phyloP scores from a whole-genome alignment of 2,888 invertebrate species.

The Folsomia candida region DNA sequence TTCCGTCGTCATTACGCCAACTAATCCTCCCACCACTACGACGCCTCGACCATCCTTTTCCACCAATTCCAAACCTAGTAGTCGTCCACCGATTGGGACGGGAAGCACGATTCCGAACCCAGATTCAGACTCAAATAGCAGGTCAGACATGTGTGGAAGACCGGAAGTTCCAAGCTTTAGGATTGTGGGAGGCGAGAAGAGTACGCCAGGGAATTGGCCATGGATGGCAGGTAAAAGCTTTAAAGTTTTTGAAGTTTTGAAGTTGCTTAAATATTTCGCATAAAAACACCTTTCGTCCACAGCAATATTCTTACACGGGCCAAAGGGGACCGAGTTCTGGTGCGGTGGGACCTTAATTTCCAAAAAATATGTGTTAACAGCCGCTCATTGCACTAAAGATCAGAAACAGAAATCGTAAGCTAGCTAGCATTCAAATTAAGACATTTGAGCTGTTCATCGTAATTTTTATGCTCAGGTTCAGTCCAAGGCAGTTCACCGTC shows the following conservation, averaged over 20 bases:
- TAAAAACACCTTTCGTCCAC: too few relatives aligned
- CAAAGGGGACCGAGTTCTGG: conserved; percentile 84
- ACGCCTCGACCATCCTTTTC: conserved; percentile 40
- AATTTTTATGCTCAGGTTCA: conserved; percentile 64
- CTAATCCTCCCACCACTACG: conserved; percentile 34
- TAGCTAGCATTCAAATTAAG: conserved; percentile 45
- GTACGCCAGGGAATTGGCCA: conserved; percentile 59
- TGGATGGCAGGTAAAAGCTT: conserved; percentile 69
- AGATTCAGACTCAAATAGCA: neutral
- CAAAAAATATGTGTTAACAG: conserved; percentile 77
- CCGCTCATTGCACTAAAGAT: conserved; percentile 90
- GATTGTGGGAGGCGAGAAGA: conserved; percentile 75
- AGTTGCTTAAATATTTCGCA: neutral
- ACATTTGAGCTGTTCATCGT: too few relatives aligned
- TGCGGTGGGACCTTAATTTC: conserved; percentile 86
- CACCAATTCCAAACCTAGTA: conserved; percentile 16
- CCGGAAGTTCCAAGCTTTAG: conserved; percentile 60
- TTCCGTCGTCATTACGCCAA: conserved; percentile 22
- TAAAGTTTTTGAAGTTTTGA: neutral
- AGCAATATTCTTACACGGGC: conserved; percentile 84
- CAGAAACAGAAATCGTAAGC: conserved; percentile 83
- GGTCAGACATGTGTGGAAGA: conserved; percentile 68
- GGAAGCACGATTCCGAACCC: neutral
- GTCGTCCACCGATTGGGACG: too few relatives aligned
- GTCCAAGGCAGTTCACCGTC: conserved; percentile 83